Evolutionary conservation across 1,140 invertebrate genomes (phyloP).

Genomic region (Patella vulgata): DNA sequence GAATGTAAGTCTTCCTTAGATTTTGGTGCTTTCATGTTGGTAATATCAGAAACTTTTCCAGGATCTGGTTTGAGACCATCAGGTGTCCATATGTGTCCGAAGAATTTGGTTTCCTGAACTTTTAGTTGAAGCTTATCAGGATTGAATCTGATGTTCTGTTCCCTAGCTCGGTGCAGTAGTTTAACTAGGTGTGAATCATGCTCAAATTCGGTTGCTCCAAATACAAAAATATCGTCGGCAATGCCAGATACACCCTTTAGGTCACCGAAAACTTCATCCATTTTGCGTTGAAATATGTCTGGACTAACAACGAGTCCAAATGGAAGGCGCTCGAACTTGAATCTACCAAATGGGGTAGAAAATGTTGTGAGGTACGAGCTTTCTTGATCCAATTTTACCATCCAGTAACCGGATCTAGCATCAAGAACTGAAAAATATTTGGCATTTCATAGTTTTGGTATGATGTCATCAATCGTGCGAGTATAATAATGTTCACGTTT

Average conservation of each 20-base stretch:
- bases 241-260: slow-evolving; percentile 38
- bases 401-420: too few species aligned
- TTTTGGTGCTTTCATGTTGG: slow-evolving; percentile 13
- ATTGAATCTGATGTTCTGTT: slow-evolving; percentile 29
- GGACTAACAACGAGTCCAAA: too few species aligned
- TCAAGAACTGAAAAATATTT: too few species aligned
- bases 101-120: slow-evolving; percentile 20
- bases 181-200: slow-evolving; percentile 16
- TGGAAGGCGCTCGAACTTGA: too few species aligned
- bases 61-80: slow-evolving; percentile 64
- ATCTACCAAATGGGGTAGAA: too few species aligned
- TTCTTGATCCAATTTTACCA: too few species aligned
- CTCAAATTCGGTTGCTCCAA: slow-evolving; percentile 18
- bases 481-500: too few species aligned
- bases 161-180: slow-evolving; percentile 11
- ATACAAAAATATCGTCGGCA: slow-evolving; percentile 42
- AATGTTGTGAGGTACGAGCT: too few species aligned
- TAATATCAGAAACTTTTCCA: slow-evolving; percentile 64
- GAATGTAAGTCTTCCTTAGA: slow-evolving; percentile 14
- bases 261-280: slow-evolving; percentile 4
- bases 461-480: too few species aligned
- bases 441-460: too few species aligned
- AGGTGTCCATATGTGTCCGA: slow-evolving; percentile 41
- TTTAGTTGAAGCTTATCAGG: slow-evolving; percentile 24
- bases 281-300: too few species aligned